Percentiles rank a stretch among this genome's conserved stretches.
Conservation (phyloP, 2,113 vertebrate species). For the Crocuta crocuta region DNA sequence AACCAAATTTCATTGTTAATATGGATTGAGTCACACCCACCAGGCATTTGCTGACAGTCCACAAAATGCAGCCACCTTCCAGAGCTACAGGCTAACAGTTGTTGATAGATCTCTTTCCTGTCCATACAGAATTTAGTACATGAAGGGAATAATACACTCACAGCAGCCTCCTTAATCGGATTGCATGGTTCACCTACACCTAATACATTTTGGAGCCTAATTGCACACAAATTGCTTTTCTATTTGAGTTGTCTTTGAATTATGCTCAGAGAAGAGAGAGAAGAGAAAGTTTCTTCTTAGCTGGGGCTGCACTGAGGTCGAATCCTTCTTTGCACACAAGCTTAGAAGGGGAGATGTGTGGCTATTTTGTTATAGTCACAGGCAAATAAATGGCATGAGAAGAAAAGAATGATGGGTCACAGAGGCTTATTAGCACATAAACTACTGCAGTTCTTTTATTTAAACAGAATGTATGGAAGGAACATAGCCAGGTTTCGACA, state of each 20-base stretch:
- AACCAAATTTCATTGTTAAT: neutral
- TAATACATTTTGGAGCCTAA: neutral
- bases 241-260: conserved; percentile 64
- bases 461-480: conserved; percentile 9
- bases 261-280: neutral
- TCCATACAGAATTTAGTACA: neutral
- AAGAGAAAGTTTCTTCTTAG: neutral
- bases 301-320: neutral
- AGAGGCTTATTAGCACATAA: neutral
- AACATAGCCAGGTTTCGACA: neutral
- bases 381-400: conserved; percentile 23
- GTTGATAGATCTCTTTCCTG: neutral
- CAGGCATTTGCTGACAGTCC: neutral
- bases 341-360: conserved; percentile 35
- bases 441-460: neutral
- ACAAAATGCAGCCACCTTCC: neutral
- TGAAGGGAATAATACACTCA: neutral
- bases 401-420: conserved; percentile 33
- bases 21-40: neutral
- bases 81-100: neutral
- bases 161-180: neutral
- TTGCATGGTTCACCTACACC: neutral
- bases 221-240: conserved; percentile 13
- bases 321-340: conserved; percentile 19
- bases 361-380: conserved; percentile 19